phyloP scores from a whole-genome alignment of 2,113 vertebrate species.

The Bufo gargarizans region DNA sequence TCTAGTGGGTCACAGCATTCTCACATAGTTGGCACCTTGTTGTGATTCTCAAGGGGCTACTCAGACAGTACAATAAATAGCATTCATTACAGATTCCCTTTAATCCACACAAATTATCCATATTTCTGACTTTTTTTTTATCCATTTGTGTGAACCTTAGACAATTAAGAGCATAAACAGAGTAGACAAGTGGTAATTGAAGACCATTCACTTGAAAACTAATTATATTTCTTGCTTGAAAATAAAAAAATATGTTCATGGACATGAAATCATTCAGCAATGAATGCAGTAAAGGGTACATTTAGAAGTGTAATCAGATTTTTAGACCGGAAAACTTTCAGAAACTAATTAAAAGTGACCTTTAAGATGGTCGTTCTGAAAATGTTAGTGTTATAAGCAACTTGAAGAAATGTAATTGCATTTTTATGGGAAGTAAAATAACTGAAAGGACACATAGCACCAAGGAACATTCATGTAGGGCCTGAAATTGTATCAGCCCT shows the following conservation, averaged over 20 bases:
- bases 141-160: background rate
- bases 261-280: slow-evolving; percentile 26
- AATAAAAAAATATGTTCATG: background rate
- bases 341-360: slow-evolving; percentile 48
- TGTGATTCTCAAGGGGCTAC: background rate
- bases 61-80: no score
- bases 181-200: background rate
- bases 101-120: background rate
- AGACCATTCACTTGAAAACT: slow-evolving; percentile 14
- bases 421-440: slow-evolving; percentile 29
- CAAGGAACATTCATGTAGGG: background rate
- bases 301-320: slow-evolving; percentile 11
- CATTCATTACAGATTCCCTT: background rate
- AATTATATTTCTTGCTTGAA: slow-evolving; percentile 10
- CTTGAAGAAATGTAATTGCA: slow-evolving; percentile 20
- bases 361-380: slow-evolving; percentile 15
- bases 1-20: background rate
- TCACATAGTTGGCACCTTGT: background rate
- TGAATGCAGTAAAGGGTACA: slow-evolving; percentile 11
- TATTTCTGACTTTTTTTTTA: background rate
- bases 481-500: background rate
- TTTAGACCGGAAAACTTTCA: slow-evolving; percentile 1
- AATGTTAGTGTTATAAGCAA: slow-evolving; percentile 36
- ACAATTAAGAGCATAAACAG: background rate
- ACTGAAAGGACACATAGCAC: background rate